A percentile compares a stretch with the other conserved stretches of the same genome.
phyloP scores from a whole-genome alignment of 2,797 vertebrate species.

The Denticeps clupeoides region DNA sequence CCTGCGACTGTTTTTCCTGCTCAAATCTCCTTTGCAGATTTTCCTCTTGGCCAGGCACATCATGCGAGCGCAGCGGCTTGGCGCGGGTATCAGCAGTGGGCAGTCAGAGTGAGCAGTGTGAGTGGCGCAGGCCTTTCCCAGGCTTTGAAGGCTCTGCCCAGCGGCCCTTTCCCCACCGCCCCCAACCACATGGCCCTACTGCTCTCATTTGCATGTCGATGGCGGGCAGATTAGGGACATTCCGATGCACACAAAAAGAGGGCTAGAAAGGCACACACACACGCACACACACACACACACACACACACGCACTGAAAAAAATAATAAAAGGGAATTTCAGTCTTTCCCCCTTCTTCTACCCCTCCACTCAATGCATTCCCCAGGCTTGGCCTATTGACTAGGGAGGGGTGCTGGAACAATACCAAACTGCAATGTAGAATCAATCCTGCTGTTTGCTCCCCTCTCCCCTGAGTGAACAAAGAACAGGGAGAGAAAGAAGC shows the following conservation, averaged over 20 bases:
- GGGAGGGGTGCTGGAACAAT: slow-evolving; percentile 72
- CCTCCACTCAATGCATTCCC: slow-evolving; percentile 33
- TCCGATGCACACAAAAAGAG: slow-evolving; percentile 91
- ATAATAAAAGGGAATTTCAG: slow-evolving; percentile 11
- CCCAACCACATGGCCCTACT: no score
- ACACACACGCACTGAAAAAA: no score
- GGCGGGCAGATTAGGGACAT: slow-evolving; percentile 88
- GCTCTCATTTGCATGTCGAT: slow-evolving; percentile 85
- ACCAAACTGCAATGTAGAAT: slow-evolving; percentile 80
- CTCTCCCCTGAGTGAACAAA: slow-evolving; percentile 43
- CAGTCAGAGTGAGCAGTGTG: background rate
- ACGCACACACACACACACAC: slow-evolving; percentile 9
- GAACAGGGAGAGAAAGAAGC: slow-evolving; percentile 39
- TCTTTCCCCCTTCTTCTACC: slow-evolving; percentile 23
- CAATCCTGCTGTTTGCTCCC: slow-evolving; percentile 85
- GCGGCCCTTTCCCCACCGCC: no score
- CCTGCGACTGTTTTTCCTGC: background rate
- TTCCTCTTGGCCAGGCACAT: background rate
- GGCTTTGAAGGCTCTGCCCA: slow-evolving; percentile 20
- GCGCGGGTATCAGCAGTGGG: no score
- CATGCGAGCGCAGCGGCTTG: background rate
- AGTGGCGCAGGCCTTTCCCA: slow-evolving; percentile 19
- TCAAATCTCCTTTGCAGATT: slow-evolving; percentile 1
- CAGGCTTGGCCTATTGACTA: slow-evolving; percentile 29
- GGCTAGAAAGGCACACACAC: slow-evolving; percentile 55